A percentile compares a stretch with the other conserved stretches of the same genome.
Evolutionary conservation across 1,140 invertebrate genomes (phyloP).

Genomic region (Drosophila parvula): DNA sequence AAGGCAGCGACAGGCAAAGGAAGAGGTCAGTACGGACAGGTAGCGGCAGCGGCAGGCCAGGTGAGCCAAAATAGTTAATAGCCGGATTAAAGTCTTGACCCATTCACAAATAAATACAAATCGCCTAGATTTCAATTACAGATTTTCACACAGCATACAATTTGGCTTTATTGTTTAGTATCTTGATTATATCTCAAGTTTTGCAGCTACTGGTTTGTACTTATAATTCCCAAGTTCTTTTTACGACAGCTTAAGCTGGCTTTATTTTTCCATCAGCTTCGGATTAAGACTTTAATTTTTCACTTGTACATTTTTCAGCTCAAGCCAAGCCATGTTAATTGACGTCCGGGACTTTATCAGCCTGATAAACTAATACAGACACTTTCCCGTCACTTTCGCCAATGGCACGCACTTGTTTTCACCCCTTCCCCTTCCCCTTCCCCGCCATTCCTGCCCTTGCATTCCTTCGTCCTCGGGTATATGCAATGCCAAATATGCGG

Average conservation of each 20-base stretch:
- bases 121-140: conserved; percentile 15
- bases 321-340: conserved; percentile 21
- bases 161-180: neutral
- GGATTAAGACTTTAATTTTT: neutral
- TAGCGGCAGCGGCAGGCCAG: conserved; percentile 1
- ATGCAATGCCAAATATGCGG: conserved; percentile 57
- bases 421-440: neutral
- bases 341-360: conserved; percentile 32
- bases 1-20: conserved; percentile 32
- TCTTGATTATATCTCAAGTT: neutral
- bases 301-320: neutral
- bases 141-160: conserved; percentile 1
- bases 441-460: neutral
- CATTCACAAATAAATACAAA: conserved; percentile 19
- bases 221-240: conserved; percentile 3
- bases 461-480: conserved; percentile 16
- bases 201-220: no score
- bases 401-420: conserved; percentile 36
- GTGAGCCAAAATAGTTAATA: conserved; percentile 38
- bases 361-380: conserved; percentile 30
- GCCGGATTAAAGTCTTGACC: conserved; percentile 40
- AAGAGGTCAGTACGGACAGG: conserved; percentile 27
- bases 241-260: neutral
- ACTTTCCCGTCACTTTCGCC: conserved; percentile 35
- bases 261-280: neutral